phyloP scores from a whole-genome alignment of 2,113 vertebrate species.

The Apodemus speciosus region DNA sequence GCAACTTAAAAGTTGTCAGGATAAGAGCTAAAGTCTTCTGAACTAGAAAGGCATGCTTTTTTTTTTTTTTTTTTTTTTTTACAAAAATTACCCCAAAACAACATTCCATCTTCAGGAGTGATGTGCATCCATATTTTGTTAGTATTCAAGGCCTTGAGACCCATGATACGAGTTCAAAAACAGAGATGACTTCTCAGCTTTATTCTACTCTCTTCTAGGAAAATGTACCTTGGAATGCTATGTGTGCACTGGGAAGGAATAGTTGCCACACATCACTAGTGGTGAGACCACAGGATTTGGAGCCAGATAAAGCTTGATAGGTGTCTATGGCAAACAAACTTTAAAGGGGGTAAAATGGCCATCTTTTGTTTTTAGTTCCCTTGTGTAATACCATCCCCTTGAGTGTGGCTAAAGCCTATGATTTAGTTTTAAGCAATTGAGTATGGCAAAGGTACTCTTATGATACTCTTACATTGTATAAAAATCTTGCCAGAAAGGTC shows the following conservation, averaged over 20 bases:
- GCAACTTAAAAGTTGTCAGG: slow-evolving; percentile 46
- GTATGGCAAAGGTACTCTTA: slow-evolving; percentile 18
- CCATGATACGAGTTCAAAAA: not conserved
- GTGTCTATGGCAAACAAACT: not conserved
- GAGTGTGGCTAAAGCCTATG: not conserved
- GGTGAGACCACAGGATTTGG: not conserved
- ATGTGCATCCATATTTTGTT: not conserved
- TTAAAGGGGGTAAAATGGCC: not conserved
- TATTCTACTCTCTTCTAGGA: not conserved
- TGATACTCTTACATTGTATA: not conserved
- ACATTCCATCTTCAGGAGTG: slow-evolving; percentile 24
- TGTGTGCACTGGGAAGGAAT: not conserved
- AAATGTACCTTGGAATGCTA: slow-evolving; percentile 15
- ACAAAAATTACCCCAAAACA: slow-evolving; percentile 37
- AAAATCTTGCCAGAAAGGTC: not conserved
- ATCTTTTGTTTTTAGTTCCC: not conserved
- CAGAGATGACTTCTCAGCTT: not conserved
- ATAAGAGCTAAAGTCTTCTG: slow-evolving; percentile 31
- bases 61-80: too few relatives aligned
- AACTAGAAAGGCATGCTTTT: slow-evolving; percentile 36
- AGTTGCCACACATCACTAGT: not conserved
- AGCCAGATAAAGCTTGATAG: not conserved
- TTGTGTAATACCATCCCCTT: not conserved
- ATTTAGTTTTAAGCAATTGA: slow-evolving; percentile 30
- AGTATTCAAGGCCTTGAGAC: not conserved